These are phyloP conservation scores for Bostrychus sinensis DNA, from an alignment of 2,113 vertebrate species.

Conservation along the genomic window DNA sequence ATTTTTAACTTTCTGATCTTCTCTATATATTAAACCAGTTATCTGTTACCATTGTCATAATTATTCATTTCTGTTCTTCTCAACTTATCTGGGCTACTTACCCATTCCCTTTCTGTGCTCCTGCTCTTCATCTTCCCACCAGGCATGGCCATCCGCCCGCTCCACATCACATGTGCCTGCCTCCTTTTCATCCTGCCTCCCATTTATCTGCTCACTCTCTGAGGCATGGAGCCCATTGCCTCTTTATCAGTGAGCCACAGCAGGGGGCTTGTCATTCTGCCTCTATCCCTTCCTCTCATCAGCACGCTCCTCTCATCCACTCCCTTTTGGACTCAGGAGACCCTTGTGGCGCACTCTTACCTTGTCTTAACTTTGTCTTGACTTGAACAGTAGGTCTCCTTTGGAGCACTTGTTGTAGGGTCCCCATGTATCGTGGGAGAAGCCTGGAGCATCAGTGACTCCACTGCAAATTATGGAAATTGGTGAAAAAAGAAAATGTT, in stretches of 20 bases:
- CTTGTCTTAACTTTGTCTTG: not conserved
- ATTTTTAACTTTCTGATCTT: not conserved
- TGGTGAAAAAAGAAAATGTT: too few relatives aligned
- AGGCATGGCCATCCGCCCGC: conserved; percentile 16
- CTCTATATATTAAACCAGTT: not conserved
- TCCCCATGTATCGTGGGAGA: not conserved
- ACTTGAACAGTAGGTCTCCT: not conserved
- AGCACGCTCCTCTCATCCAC: conserved; percentile 32
- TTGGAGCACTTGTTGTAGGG: not conserved
- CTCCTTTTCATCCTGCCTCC: conserved; percentile 45
- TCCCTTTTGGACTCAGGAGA: conserved; percentile 1
- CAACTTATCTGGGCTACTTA: conserved; percentile 16
- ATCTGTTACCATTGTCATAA: conserved; percentile 19
- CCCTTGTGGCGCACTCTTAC: not conserved
- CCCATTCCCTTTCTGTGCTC: not conserved
- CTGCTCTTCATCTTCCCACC: conserved; percentile 13
- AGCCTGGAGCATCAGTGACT: too few relatives aligned
- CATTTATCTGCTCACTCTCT: conserved; percentile 53
- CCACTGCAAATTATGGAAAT: too few relatives aligned
- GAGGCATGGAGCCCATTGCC: conserved; percentile 37
- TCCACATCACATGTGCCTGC: conserved; percentile 43
- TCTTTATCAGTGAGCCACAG: conserved; percentile 62
- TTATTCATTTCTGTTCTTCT: conserved; percentile 10
- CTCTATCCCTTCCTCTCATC: conserved; percentile 35
- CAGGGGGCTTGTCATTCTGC: conserved; percentile 45